Evolutionary conservation across 2,888 invertebrate species (phyloP), one percentile per base, ranked within the genome.

Genomic region (Cabera pusaria): DNA sequence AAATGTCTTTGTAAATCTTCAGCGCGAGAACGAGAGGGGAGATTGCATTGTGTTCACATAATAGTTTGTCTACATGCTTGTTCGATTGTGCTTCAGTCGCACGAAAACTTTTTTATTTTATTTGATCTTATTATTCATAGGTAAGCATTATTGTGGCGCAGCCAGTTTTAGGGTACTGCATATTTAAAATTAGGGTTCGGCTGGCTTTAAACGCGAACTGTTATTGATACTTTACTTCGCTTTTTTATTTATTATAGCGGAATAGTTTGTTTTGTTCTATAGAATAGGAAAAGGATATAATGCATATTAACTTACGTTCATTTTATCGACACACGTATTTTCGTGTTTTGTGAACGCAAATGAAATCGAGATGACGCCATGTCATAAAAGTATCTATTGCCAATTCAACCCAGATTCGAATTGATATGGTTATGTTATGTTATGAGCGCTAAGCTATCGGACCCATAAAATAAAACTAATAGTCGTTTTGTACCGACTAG

Each of bases 111-210:
- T 78, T 74, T 72, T 59, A 49, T 60, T 70, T 68, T 64, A 66
- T 74, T 74, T 68, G 71, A 72, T 78, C 76, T 81, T 83, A 85
- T 85, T 85, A 87, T 87, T 83, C 86, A 84, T 83, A 79, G 83
- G 81, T 71, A 72, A 73, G 76, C 70, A 76, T 80, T 80, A 80
- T 83, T 75, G 76, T 82, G 68, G 63, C 64, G 52, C 48, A 55
- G 49, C 56, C 61, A 61, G 56, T 59, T 47, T 52, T 61, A 51
- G 64, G 62, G 62, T 59, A 58, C 58, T 57, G 56, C 55, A 45
- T 42, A 49, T 42, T 52, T 44, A 17, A 43, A 36, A 52, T 68
- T 60, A 47, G 67, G 59, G 66, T 54, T 62, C 60, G n/a, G n/a
- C n/a, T n/a, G n/a, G n/a, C n/a, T n/a, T n/a, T n/a, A n/a, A n/a